Evolutionary conservation across 2,888 invertebrate species (phyloP), one percentile per base, ranked within the genome.

Genomic region (Allygus modestus): DNA sequence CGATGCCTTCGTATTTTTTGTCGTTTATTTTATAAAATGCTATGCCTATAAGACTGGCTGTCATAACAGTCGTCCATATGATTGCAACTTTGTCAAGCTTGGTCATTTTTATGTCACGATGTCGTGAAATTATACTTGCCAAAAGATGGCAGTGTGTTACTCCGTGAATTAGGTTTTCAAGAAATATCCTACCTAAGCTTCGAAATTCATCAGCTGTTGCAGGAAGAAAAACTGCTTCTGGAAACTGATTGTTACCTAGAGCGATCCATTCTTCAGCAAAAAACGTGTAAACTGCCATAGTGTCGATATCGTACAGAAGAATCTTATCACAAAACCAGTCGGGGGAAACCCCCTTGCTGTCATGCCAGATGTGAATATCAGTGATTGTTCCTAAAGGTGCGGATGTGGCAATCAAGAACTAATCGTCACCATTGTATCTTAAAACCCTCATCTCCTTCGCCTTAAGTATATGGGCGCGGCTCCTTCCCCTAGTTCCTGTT

Each of bases 321-420:
- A 65, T 65, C 31, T 65, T 65, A 2, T 65, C 65, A 31, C 65
- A 65, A 28, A 11, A 65, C 65, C 65, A 65, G 17, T 31, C 31
- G 12, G 65, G 31, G n/a, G 2, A 12, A 12, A 15, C 0, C 0
- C 65, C 65, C 1, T 12, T 31, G 28, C 15, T 31, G 65, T 65
- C 65, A 31, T 65, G 65, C 65, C 65, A 65, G 20, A 65, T 65
- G 65, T 65, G 65, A 2, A 65, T 31, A 9, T 65, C 15, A 4
- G 20, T 11, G 15, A 65, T 31, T 2, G 7, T 65, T 4, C 65
- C 65, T 15, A 65, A 31, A 12, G 17, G 2, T 15, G 1, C 28
- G 11, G 65, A 12, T 5, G 65, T 65, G 26, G 7, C 0, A 0
- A 65, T 28, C 15, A 65, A 65, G 31, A 65, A 65, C 65, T 28